Base-by-base conservation (phyloP, 2,888 invertebrate species). In the Tigriopus californicus region DNA sequence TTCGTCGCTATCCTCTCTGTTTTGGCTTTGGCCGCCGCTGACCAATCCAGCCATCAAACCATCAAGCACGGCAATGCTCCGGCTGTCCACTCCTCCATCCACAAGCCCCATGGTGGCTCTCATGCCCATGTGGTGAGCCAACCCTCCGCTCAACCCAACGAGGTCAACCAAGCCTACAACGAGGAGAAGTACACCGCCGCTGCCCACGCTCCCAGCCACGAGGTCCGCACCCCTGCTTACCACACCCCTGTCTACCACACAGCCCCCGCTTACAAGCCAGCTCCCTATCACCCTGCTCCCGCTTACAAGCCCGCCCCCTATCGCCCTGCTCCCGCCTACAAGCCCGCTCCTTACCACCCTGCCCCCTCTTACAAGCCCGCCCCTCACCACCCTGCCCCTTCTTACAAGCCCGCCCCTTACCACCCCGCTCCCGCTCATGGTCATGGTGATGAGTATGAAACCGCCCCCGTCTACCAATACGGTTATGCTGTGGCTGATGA, bases 1-100 rank as follows among this genome's bases (percentile, higher is more conserved):
- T 54, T 54, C 22, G 41, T 54, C 41, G 54, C 54, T 18, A n/a
- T 54, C 12, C 41, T 41, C 6, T 18, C 54, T 11, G 40, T 54
- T 5, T 40, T 54, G 54, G 54, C 54, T 41, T 15, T 54, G n/a
- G 54, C 40, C 54, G 18, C 54, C 15, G 54, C 54, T 41, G 41
- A 54, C 18, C 54, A 54, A 22, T 13, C 33, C 54, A 54, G 54
- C 41, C 54, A 54, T 22, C 54, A 54, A 41, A 54, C 41, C 54
- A 41, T 54, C 5, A 24, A 54, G 41, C 54, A 54, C 1, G 54
- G 54, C 12, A 24, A 54, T 54, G 54, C 54, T 18, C 33, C 54
- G n/a, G 18, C 54, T 15, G 54, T 54, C 3, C 33, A 25, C 41
- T 40, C 54, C 41, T 25, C 54, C 54, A 54, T 54, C 40, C 41